Evolutionary conservation across 2,113 vertebrate species (phyloP).

Genomic region (Synchiropus splendidus): DNA sequence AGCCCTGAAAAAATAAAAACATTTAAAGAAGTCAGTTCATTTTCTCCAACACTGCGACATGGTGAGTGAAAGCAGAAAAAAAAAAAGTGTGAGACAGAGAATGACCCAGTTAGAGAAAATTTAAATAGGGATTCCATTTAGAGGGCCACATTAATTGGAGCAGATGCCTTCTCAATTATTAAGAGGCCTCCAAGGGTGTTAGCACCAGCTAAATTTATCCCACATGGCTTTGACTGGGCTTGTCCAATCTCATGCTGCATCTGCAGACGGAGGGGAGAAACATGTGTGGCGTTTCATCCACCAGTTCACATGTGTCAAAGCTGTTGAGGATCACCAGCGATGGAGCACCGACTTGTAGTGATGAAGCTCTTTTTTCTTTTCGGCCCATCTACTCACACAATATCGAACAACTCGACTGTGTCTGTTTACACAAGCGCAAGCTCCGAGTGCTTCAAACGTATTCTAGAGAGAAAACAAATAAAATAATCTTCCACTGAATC

Average conservation of each 20-base stretch:
- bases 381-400: too few species aligned
- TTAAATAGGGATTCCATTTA: constrained; percentile 76
- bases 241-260: constrained; percentile 57
- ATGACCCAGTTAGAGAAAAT: constrained; percentile 74
- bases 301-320: constrained; percentile 15
- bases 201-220: constrained; percentile 68
- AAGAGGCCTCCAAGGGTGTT: constrained; percentile 68
- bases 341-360: constrained; percentile 1
- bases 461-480: constrained; percentile 15
- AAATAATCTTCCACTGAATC: constrained; percentile 31
- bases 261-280: constrained; percentile 50
- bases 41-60: constrained; percentile 52
- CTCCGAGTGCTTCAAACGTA: constrained; percentile 10
- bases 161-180: constrained; percentile 80
- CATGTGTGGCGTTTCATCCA: constrained; percentile 27
- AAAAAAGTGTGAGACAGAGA: constrained; percentile 43
- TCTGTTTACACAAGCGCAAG: neutral
- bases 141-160: constrained; percentile 76
- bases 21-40: constrained; percentile 57
- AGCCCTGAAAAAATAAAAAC: constrained; percentile 60
- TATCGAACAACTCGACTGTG: too few species aligned
- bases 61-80: constrained; percentile 29
- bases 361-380: neutral
- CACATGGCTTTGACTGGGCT: constrained; percentile 52
- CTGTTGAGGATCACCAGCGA: constrained; percentile 1